Evolutionary conservation across 1,140 invertebrate species (phyloP).

Genomic region (Drosophila hydei): DNA sequence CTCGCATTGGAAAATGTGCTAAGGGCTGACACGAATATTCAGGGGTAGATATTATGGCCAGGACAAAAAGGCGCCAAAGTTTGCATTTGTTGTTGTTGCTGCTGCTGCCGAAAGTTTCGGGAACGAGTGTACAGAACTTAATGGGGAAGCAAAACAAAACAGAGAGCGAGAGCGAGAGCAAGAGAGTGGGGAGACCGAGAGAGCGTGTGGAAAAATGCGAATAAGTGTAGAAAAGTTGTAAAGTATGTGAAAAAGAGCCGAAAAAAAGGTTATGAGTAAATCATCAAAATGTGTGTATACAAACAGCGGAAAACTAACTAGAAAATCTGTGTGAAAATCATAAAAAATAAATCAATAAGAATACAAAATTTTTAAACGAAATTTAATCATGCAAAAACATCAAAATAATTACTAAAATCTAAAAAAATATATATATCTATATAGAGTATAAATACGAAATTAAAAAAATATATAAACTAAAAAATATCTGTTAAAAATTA

Average conservation of each 20-base stretch:
- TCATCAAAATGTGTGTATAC: conserved; percentile 7
- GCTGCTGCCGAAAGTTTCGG: conserved; percentile 4
- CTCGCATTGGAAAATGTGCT: conserved; percentile 20
- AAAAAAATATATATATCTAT: not conserved
- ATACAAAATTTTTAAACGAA: not conserved
- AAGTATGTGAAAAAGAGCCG: conserved; percentile 22
- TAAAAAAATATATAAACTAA: too few relatives aligned
- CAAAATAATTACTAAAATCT: not conserved
- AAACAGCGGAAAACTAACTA: not conserved
- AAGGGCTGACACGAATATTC: conserved; percentile 21
- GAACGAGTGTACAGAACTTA: conserved; percentile 37
- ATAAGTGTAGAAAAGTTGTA: conserved; percentile 41
- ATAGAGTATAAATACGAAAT: not conserved
- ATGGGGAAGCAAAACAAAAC: conserved; percentile 39
- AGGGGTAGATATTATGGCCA: conserved; percentile 16
- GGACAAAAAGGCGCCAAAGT: conserved; percentile 66
- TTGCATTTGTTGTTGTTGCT: not conserved
- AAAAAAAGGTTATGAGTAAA: conserved; percentile 17
- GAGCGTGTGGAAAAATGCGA: conserved; percentile 14
- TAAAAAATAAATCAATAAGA: not conserved
- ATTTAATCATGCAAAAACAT: not conserved
- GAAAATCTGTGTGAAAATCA: conserved; percentile 2
- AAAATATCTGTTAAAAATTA: not conserved
- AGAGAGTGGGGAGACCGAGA: conserved; percentile 15
- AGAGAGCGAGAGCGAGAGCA: conserved; percentile 11